Evolutionary conservation across 1,140 invertebrate genomes (phyloP).

Genomic region (Uloborus diversus): DNA sequence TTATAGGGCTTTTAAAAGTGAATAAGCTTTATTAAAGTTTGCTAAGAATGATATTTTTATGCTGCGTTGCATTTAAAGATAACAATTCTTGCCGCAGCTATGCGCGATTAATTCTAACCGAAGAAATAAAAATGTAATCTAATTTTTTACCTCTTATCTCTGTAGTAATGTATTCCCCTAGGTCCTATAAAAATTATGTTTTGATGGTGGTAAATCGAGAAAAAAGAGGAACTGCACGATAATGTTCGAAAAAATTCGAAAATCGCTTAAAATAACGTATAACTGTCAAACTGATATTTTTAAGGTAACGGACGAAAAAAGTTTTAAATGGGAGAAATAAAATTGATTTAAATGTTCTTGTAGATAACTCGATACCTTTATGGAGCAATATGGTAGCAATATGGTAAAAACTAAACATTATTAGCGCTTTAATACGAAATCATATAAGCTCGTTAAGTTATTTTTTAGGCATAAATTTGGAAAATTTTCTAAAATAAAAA

Average conservation of each 20-base stretch:
- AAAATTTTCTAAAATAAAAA: no score
- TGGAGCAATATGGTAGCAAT: no score
- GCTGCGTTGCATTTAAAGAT: slow-evolving; percentile 41
- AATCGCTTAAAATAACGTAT: no score
- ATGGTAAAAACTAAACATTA: no score
- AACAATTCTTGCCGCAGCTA: slow-evolving; percentile 34
- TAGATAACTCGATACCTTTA: no score
- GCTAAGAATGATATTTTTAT: slow-evolving; percentile 30
- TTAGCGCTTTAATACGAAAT: no score
- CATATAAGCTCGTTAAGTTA: no score
- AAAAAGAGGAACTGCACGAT: not conserved
- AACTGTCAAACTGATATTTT: not conserved
- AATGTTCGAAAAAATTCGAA: not conserved
- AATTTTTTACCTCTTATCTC: slow-evolving; percentile 8
- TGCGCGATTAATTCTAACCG: slow-evolving; percentile 36
- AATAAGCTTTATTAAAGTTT: slow-evolving; percentile 49
- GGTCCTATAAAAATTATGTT: slow-evolving; percentile 38
- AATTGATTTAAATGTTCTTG: no score
- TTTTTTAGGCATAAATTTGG: no score
- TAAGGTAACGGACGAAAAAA: not conserved
- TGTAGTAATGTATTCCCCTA: slow-evolving; percentile 30
- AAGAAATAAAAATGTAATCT: slow-evolving; percentile 52
- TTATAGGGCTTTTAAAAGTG: slow-evolving; percentile 45
- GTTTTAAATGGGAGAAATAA: no score
- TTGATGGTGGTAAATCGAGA: not conserved